Evolutionary conservation across 2,888 invertebrate species (phyloP).

Genomic region (Boloria euphrosyne): DNA sequence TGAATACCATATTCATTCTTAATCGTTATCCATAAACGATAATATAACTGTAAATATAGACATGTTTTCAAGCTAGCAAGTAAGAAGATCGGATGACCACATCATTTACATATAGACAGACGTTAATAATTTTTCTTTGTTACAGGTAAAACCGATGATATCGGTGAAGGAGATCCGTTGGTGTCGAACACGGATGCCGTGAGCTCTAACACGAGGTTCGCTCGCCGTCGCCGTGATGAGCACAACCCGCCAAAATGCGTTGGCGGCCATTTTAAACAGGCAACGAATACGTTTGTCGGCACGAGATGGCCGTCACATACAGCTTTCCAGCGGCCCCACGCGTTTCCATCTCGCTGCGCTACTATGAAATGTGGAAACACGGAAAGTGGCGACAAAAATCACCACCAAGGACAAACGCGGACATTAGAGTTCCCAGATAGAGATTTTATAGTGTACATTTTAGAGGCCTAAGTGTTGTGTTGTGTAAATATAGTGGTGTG

Average conservation of each 20-base stretch:
- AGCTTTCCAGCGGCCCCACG: constrained; percentile 65
- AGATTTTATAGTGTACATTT: constrained; percentile 64
- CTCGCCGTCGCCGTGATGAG: constrained; percentile 80
- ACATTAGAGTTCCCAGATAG: constrained; percentile 78
- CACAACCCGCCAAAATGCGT: constrained; percentile 80
- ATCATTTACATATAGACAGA: too few relatives aligned
- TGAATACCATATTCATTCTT: too few relatives aligned
- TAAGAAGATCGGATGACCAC: too few relatives aligned
- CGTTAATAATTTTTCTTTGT: constrained; percentile 46
- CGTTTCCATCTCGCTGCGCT: constrained; percentile 60
- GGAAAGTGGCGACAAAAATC: constrained; percentile 88
- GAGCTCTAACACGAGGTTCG: constrained; percentile 68
- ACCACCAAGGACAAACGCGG: constrained; percentile 77
- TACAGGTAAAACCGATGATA: constrained; percentile 70
- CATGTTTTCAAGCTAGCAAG: too few relatives aligned
- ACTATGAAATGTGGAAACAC: constrained; percentile 89
- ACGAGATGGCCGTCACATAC: constrained; percentile 76
- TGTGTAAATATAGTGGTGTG: constrained; percentile 79
- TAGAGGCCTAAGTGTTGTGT: constrained; percentile 78
- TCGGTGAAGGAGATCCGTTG: constrained; percentile 48
- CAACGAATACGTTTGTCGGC: constrained; percentile 74
- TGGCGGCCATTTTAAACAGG: constrained; percentile 80
- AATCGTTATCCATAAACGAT: too few relatives aligned
- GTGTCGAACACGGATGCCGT: constrained; percentile 69
- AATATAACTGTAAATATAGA: too few relatives aligned